These are phyloP conservation scores for Dolichopus griseipennis DNA, from an alignment of 2,888 invertebrate species.

Conservation along the genomic window DNA sequence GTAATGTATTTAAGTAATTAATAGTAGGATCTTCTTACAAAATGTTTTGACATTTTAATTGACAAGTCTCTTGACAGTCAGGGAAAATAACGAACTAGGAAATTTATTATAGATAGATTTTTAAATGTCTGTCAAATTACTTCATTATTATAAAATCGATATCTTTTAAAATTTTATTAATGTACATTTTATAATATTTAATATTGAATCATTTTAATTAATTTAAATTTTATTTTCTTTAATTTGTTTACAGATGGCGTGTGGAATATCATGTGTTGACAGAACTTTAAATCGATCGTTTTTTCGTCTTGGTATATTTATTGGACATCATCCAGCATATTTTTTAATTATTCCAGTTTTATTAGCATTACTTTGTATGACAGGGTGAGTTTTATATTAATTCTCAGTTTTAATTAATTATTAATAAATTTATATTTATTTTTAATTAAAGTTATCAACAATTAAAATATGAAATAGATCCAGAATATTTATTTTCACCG, in stretches of 20 bases:
- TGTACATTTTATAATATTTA: neutral
- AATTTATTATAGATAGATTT: too few species aligned
- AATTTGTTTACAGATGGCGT: conserved; percentile 55
- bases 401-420: neutral
- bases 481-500: conserved; percentile 87
- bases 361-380: conserved; percentile 69
- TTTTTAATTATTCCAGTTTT: conserved; percentile 82
- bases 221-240: conserved; percentile 14
- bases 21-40: too few species aligned
- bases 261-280: conserved; percentile 67
- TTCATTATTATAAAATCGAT: neutral
- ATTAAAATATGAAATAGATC: conserved; percentile 82
- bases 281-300: conserved; percentile 69
- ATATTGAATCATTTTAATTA: neutral
- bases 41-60: too few species aligned
- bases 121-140: too few species aligned
- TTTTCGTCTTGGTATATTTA: conserved; percentile 67
- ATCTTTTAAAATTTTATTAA: neutral
- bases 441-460: conserved; percentile 54
- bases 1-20: neutral
- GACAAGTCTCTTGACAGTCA: too few species aligned
- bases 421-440: neutral
- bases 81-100: too few species aligned
- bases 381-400: conserved; percentile 49
- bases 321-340: conserved; percentile 77